Percentiles rank a stretch among this genome's conserved stretches.
Evolutionary conservation across 2,888 invertebrate species (phyloP).

Genomic region (Globia sparganii): DNA sequence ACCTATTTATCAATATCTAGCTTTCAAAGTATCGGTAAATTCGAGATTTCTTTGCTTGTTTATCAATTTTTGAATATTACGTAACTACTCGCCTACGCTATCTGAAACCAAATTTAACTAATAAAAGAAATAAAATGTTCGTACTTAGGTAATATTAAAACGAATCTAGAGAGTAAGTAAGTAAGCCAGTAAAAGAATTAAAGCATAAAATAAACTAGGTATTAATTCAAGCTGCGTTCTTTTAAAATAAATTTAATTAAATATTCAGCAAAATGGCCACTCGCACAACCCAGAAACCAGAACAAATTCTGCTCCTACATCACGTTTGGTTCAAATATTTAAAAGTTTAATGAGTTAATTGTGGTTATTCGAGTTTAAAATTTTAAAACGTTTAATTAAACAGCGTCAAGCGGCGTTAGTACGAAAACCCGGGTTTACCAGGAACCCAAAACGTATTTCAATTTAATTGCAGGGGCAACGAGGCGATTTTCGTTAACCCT

Average conservation of each 20-base stretch:
- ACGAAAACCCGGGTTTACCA: conserved; percentile 72
- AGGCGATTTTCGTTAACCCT: conserved; percentile 68
- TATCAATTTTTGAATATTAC: conserved; percentile 17
- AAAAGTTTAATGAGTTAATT: conserved; percentile 73
- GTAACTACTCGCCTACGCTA: background rate
- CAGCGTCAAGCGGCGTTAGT: conserved; percentile 65
- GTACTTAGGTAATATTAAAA: background rate
- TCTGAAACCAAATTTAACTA: background rate
- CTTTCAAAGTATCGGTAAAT: background rate
- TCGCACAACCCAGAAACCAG: conserved; percentile 22
- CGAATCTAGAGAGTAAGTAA: too few relatives aligned
- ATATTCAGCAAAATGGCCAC: conserved; percentile 26
- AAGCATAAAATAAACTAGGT: background rate
- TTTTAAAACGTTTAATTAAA: conserved; percentile 74
- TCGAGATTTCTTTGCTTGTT: conserved; percentile 1
- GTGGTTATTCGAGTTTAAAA: conserved; percentile 70
- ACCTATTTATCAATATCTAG: background rate
- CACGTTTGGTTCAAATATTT: conserved; percentile 65
- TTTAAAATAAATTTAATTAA: conserved; percentile 33
- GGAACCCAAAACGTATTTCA: conserved; percentile 75
- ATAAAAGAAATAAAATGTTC: background rate
- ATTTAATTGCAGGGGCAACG: conserved; percentile 74
- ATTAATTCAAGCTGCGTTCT: conserved; percentile 7
- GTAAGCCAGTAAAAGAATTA: background rate
- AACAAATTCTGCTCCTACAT: conserved; percentile 48